A percentile compares a stretch with the other conserved stretches of the same genome.
Conservation (phyloP, 2,113 vertebrate genomes). For the Python bivittatus region DNA sequence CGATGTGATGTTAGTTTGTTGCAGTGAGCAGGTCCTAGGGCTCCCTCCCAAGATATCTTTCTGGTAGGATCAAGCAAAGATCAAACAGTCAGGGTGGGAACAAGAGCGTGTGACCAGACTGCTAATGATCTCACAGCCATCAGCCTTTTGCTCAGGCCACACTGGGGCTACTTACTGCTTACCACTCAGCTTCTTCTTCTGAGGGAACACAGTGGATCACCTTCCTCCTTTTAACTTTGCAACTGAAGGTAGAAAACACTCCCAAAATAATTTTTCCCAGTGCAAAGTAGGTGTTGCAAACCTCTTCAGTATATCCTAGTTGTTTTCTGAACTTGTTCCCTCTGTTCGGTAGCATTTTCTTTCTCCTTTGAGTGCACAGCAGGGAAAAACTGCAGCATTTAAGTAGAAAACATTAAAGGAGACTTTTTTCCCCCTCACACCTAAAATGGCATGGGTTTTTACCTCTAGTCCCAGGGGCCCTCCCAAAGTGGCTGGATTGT, state of each 20-base stretch:
- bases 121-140: constrained; percentile 65
- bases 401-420: constrained; percentile 61
- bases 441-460: constrained; percentile 68
- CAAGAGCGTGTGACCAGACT: constrained; percentile 62
- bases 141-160: constrained; percentile 48
- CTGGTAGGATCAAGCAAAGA: constrained; percentile 51
- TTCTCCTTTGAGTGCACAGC: constrained; percentile 46
- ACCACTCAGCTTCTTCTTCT: constrained; percentile 18
- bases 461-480: constrained; percentile 68
- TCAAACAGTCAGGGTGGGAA: constrained; percentile 44
- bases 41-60: constrained; percentile 46
- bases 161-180: constrained; percentile 21
- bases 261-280: background rate
- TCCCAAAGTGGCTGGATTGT: constrained; percentile 71
- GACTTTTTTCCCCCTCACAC: constrained; percentile 49
- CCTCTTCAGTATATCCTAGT: background rate
- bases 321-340: background rate
- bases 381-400: constrained; percentile 43
- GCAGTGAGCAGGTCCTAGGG: background rate
- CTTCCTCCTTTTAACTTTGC: background rate
- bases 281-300: accelerated
- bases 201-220: background rate
- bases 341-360: background rate
- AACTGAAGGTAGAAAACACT: background rate
- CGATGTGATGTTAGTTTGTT: constrained; percentile 7